Conservation (phyloP, 1,140 invertebrate species). For the Aphaenogaster rudis region DNA sequence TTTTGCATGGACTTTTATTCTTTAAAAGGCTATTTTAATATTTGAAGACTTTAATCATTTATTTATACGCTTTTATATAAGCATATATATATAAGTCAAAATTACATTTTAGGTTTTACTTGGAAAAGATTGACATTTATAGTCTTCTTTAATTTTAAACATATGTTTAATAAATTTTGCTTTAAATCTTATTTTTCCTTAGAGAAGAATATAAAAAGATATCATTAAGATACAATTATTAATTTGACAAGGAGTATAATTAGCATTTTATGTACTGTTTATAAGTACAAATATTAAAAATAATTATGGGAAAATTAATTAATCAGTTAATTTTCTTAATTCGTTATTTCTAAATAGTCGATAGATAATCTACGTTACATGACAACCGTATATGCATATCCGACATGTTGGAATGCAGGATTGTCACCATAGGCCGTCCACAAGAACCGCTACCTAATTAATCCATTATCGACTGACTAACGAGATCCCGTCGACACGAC, state of each 20-base stretch:
- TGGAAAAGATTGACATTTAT: not conserved
- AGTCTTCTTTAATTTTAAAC: not conserved
- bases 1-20: not conserved
- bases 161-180: not conserved
- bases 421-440: conserved; percentile 70
- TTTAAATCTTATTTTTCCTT: not conserved
- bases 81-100: not conserved
- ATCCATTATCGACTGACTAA: conserved; percentile 68
- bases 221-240: not conserved
- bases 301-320: not conserved
- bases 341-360: too few relatives aligned
- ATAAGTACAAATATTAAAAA: not conserved
- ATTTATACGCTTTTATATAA: not conserved
- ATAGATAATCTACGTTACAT: not conserved
- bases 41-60: conserved; percentile 4
- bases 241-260: not conserved
- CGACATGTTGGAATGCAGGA: conserved; percentile 68
- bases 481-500: conserved; percentile 17
- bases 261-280: not conserved
- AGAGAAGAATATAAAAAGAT: not conserved
- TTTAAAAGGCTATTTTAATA: not conserved
- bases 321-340: conserved; percentile 11
- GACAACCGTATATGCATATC: conserved; percentile 38
- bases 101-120: not conserved
- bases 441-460: conserved; percentile 74